Evolutionary conservation across 53 echinoderm and acorn worm genomes (phyloP).

Genomic region (Paracentrotus lividus): DNA sequence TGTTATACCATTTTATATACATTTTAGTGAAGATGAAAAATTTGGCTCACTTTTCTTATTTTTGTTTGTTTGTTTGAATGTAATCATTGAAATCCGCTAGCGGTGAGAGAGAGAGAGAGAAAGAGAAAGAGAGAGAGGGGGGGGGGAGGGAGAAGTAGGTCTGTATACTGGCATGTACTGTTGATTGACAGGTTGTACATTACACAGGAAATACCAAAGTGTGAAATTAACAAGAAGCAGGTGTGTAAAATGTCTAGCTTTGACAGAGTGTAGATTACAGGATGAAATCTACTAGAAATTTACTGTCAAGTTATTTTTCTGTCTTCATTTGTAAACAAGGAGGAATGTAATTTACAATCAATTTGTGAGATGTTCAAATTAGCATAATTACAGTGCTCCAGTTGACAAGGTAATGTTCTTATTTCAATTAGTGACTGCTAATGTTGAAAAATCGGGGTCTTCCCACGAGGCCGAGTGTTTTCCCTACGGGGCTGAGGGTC

Average conservation of each 20-base stretch:
- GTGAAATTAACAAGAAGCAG: conserved; percentile 16
- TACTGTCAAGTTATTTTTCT: background rate
- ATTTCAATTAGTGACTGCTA: no score
- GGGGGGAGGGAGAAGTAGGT: background rate
- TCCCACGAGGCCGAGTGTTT: no score
- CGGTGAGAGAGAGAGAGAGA: background rate
- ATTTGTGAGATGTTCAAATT: background rate
- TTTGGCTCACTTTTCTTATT: no score
- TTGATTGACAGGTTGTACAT: background rate
- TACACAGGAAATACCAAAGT: conserved; percentile 17
- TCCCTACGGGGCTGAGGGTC: no score
- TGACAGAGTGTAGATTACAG: background rate
- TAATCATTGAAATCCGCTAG: no score
- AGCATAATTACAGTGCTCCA: background rate
- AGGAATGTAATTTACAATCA: conserved; percentile 29
- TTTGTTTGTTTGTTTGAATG: no score
- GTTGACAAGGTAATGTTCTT: background rate
- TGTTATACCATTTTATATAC: no score
- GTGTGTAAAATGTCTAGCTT: conserved; percentile 5
- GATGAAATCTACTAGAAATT: conserved; percentile 22
- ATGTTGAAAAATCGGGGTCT: no score
- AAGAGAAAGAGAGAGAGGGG: background rate
- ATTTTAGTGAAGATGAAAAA: no score
- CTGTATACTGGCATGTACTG: background rate
- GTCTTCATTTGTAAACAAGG: conserved; percentile 26